Evolutionary conservation across 2,888 invertebrate species (phyloP), one percentile per base, ranked within the genome.

Genomic region (Bembecia ichneumoniformis): DNA sequence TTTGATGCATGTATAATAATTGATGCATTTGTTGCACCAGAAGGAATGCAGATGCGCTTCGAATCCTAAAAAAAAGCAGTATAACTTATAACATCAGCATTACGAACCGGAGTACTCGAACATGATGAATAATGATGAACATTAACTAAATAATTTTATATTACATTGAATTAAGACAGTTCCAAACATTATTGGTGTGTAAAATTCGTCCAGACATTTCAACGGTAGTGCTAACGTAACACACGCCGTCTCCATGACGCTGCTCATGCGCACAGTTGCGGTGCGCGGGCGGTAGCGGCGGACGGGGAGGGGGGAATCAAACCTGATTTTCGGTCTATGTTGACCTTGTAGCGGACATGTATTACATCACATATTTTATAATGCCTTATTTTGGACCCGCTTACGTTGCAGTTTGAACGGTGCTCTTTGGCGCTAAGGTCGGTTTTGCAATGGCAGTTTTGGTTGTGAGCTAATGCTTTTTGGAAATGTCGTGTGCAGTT

Each of bases 301-400:
- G 54, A 55, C 45, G 58, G 63, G 59, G 60, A 55, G 57, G 62
- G 55, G 65, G 68, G 67, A 64, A 55, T 55, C 63, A 66, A 84
- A 87, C 83, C 87, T 82, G 82, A 83, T 83, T 83, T 86, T 84
- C 77, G 86, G 84, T 84, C 82, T 84, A 84, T 76, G 70, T 69
- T 83, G 87, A 87, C 87, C 87, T 87, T 87, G 81, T 68, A 60
- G 66, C 75, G 68, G 68, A 74, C 81, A 73, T 74, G 73, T 77
- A 76, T 81, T 87, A 84, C 83, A 82, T 84, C 84, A 84, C 77
- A 74, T 60, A 66, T 62, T 66, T 68, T 71, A 74, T 75, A 80
- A 78, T 69, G 79, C 74, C 77, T 75, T 77, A 75, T 71, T 73
- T 70, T 28, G 28, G 28, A 28, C 28, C 28, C 68, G 54, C 63